These are phyloP conservation scores for Ellobius talpinus DNA, from an alignment of 2,113 vertebrate genomes.

Conservation along the genomic window DNA sequence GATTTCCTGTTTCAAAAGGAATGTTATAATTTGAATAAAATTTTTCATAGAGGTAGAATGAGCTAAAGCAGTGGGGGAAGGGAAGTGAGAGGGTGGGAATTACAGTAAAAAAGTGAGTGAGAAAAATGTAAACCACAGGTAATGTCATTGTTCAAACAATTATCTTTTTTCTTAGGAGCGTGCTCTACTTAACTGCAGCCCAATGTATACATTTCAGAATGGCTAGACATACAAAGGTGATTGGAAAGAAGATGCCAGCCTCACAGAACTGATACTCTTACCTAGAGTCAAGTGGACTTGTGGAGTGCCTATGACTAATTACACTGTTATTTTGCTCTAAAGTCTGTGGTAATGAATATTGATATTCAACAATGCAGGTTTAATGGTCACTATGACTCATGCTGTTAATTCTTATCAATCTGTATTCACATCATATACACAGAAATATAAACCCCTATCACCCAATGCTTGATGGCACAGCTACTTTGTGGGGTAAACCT, in stretches of 20 bases:
- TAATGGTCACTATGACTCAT: background rate
- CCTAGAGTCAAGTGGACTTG: background rate
- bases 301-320: background rate
- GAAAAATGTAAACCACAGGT: background rate
- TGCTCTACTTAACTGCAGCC: background rate
- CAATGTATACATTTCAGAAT: background rate
- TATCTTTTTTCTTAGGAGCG: background rate
- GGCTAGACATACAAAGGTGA: background rate
- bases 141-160: background rate
- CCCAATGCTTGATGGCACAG: slow-evolving; percentile 71
- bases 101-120: background rate
- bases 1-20: slow-evolving; percentile 27
- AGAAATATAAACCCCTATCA: slow-evolving; percentile 4
- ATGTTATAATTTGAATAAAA: background rate
- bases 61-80: background rate
- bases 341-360: background rate
- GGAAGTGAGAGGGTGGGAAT: accelerated
- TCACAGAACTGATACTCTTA: background rate
- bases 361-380: background rate
- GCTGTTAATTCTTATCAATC: background rate
- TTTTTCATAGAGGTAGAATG: background rate
- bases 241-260: background rate
- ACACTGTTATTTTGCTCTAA: background rate
- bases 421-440: background rate
- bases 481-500: slow-evolving; percentile 66